Conservation (phyloP, 2,113 vertebrate species). For the rabbit (Oryctolagus cuniculus) region mOryCun1.1 NC_091439.1:76771001-76771500, state of each 20-base stretch:
- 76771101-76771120: no score
- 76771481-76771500: neutral
- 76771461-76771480: neutral
- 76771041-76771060: no score
- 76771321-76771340: neutral
- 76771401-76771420: constrained; percentile 10
- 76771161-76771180: no score
- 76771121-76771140: no score
- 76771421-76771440: neutral
- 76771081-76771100: no score
- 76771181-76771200: no score
- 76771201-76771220: no score
- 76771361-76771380: constrained; percentile 25
- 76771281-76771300: neutral
- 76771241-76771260: neutral
- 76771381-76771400: neutral
- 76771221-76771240: neutral
- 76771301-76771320: neutral
- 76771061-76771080: no score
- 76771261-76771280: neutral
- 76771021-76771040: no score
- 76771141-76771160: no score
- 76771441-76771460: constrained; percentile 5
- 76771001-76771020: no score
- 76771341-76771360: neutral